phyloP scores from a whole-genome alignment of 2,113 vertebrate species.

The Microcebus lehilahytsara region DNA sequence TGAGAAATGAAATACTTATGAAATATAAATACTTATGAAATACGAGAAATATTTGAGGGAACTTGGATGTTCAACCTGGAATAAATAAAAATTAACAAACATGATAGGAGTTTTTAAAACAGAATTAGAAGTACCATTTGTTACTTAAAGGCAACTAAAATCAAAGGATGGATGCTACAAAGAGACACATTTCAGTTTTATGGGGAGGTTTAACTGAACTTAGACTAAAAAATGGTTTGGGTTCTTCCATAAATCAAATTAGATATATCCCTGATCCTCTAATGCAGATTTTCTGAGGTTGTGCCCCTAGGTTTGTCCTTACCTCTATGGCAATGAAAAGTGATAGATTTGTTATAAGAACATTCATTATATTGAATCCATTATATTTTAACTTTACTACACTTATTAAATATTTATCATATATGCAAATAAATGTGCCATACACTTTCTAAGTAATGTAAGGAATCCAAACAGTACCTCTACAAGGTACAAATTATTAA shows the following conservation, averaged over 20 bases:
- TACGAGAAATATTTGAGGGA: background rate
- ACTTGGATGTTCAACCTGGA: background rate
- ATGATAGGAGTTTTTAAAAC: background rate
- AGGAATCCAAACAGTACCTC: background rate
- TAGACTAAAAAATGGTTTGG: background rate
- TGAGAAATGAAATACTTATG: background rate
- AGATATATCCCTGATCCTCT: background rate
- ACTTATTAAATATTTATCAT: background rate
- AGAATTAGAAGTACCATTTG: background rate
- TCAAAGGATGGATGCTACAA: background rate
- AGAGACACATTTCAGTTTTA: background rate
- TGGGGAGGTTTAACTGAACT: background rate
- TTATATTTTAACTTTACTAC: constrained; percentile 18
- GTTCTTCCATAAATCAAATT: background rate
- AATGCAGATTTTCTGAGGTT: background rate
- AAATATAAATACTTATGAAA: background rate
- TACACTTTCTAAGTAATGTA: background rate
- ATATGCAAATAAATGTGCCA: background rate
- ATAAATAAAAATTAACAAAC: background rate
- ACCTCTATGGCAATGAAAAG: background rate
- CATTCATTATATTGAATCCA: background rate
- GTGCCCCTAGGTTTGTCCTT: background rate
- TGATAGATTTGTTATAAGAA: background rate
- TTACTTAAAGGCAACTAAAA: background rate
- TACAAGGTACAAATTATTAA: background rate